phyloP scores from a whole-genome alignment of 2,888 invertebrate genomes.

The Scrobipalpa atriplicella region DNA sequence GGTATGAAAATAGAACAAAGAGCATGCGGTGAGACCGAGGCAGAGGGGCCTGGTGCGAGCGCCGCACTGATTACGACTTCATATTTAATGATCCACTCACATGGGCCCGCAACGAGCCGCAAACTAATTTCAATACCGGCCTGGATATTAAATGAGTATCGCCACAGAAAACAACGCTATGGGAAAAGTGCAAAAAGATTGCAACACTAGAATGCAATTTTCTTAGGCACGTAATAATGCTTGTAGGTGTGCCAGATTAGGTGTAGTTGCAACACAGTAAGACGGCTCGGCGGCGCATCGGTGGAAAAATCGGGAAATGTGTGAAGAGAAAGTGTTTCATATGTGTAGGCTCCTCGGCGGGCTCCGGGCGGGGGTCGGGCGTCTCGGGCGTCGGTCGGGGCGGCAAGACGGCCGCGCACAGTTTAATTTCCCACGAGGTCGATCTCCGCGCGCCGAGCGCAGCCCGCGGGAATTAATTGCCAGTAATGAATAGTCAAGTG shows the following conservation, averaged over 20 bases:
- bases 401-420: slow-evolving; percentile 79
- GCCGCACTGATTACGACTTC: slow-evolving; percentile 76
- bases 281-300: slow-evolving; percentile 49
- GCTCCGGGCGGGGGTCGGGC: slow-evolving; percentile 47
- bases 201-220: slow-evolving; percentile 25
- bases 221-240: slow-evolving; percentile 25
- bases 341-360: slow-evolving; percentile 56
- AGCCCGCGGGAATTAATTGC: slow-evolving; percentile 83
- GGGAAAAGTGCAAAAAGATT: slow-evolving; percentile 25
- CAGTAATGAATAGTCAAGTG: slow-evolving; percentile 83
- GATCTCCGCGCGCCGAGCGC: slow-evolving; percentile 79
- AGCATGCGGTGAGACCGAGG: slow-evolving; percentile 56
- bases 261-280: slow-evolving; percentile 41
- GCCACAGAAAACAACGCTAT: slow-evolving; percentile 21
- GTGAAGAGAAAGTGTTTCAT: slow-evolving; percentile 74
- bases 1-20: slow-evolving; percentile 54
- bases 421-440: slow-evolving; percentile 83
- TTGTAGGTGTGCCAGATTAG: slow-evolving; percentile 33
- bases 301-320: slow-evolving; percentile 70
- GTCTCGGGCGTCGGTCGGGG: slow-evolving; percentile 44
- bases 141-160: slow-evolving; percentile 45
- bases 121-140: slow-evolving; percentile 74
- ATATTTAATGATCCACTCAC: slow-evolving; percentile 79
- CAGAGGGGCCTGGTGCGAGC: slow-evolving; percentile 63
- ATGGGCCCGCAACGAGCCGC: slow-evolving; percentile 61